phyloP scores from a whole-genome alignment of 2,888 invertebrate genomes.

The Gnatocerus cornutus region DNA sequence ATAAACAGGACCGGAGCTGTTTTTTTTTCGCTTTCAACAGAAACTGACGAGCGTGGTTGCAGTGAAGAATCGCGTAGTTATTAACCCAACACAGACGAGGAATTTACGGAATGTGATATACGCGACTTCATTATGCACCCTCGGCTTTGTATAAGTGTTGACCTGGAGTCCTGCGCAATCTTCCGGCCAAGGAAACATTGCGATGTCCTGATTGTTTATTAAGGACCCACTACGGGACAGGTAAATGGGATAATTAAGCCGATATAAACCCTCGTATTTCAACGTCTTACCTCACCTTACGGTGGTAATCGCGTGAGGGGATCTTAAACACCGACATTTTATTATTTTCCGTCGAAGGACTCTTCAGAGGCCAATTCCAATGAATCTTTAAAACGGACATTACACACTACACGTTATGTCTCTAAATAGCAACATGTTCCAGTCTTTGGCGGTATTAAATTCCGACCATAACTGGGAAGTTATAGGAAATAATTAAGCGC shows the following conservation, averaged over 20 bases:
- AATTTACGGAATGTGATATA: conserved; percentile 54
- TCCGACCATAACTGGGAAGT: conserved; percentile 42
- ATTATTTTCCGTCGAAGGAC: conserved; percentile 13
- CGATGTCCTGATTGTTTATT: conserved; percentile 49
- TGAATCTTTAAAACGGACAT: conserved; percentile 16
- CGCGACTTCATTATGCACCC: conserved; percentile 55
- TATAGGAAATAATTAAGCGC: conserved; percentile 27
- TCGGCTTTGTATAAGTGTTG: conserved; percentile 29
- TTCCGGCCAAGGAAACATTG: conserved; percentile 43
- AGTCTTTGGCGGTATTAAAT: conserved; percentile 38
- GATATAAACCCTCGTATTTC: conserved; percentile 50
- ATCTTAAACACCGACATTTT: conserved; percentile 34
- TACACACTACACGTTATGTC: conserved; percentile 18
- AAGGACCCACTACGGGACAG: conserved; percentile 42
- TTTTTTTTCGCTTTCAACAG: conserved; percentile 9
- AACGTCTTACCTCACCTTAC: conserved; percentile 43
- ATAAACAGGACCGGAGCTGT: background rate
- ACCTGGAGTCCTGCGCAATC: conserved; percentile 39
- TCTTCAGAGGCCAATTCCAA: conserved; percentile 4
- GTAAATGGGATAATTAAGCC: conserved; percentile 50
- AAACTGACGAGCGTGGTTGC: conserved; percentile 26
- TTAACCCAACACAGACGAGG: conserved; percentile 50
- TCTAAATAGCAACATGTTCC: conserved; percentile 34
- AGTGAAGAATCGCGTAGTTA: conserved; percentile 50
- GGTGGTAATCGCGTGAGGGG: conserved; percentile 31